phyloP scores from a whole-genome alignment of 37 sponge, comb jelly and placozoan genomes.

The Halisarca cf. caerulea region DNA sequence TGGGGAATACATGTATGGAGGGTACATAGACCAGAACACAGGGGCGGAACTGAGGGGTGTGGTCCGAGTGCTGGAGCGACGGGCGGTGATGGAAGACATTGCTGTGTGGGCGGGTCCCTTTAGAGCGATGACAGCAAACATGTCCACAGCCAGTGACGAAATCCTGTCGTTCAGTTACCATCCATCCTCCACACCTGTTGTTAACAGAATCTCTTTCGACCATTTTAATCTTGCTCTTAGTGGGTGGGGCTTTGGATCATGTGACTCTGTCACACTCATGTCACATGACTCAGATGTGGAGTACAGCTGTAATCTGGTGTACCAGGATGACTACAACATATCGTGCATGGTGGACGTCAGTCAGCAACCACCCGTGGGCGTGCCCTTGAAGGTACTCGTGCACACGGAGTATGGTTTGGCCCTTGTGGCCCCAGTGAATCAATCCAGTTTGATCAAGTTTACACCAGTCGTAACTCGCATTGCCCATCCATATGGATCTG shows the following conservation, averaged over 20 bases:
- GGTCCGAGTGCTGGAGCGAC: background rate
- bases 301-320: background rate
- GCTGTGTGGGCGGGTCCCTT: no score
- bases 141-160: no score
- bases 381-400: background rate
- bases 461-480: background rate
- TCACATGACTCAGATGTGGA: background rate
- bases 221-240: background rate
- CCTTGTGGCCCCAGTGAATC: background rate
- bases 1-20: slow-evolving; percentile 1
- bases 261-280: slow-evolving; percentile 2
- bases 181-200: no score
- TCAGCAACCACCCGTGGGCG: background rate
- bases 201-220: no score
- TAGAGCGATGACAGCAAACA: no score
- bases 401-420: background rate
- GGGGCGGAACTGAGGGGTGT: background rate
- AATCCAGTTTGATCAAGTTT: background rate
- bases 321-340: background rate
- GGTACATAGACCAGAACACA: background rate
- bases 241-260: background rate
- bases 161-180: no score
- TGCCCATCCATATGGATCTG: background rate
- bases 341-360: background rate
- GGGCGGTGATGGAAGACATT: no score